These are phyloP conservation scores for Xerus rutilus DNA, from an alignment of 2,797 vertebrate genomes.

Conservation along the genomic window DNA sequence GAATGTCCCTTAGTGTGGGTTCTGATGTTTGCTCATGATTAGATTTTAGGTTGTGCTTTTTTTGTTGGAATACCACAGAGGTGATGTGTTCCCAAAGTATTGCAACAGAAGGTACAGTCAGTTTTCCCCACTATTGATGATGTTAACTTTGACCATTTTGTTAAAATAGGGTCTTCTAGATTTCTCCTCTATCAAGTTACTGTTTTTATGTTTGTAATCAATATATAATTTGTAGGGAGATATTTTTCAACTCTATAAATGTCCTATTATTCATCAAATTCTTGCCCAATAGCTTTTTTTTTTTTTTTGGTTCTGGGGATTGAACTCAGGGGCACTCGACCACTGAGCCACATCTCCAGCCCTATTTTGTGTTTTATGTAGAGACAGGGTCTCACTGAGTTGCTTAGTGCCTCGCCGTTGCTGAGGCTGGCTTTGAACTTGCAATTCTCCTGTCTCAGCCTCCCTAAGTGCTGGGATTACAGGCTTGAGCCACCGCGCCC, in stretches of 20 bases:
- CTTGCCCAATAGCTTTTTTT: not conserved
- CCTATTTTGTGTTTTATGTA: no score
- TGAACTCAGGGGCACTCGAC: not conserved
- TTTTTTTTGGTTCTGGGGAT: not conserved
- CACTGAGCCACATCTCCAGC: no score
- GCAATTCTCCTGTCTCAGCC: no score
- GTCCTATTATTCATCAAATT: slow-evolving; percentile 13
- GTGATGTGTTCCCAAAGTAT: not conserved
- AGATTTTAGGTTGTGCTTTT: slow-evolving; percentile 6
- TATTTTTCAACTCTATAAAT: slow-evolving; percentile 13
- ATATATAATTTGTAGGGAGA: not conserved
- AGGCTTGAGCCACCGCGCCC: no score
- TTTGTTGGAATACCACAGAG: not conserved
- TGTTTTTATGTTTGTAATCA: slow-evolving; percentile 31
- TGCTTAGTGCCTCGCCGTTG: no score
- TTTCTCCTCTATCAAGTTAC: slow-evolving; percentile 17
- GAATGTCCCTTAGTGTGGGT: not conserved
- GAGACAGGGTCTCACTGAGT: no score
- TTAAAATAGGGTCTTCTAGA: not conserved
- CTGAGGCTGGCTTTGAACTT: no score
- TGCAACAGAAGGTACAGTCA: not conserved
- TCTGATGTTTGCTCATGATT: slow-evolving; percentile 33
- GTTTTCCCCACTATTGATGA: not conserved
- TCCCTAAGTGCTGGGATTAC: no score
- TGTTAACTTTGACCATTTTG: slow-evolving; percentile 31